A percentile compares a stretch with the other conserved stretches of the same genome.
These are phyloP conservation scores for Oegoconia quadripuncta DNA, from an alignment of 2,888 invertebrate species.

Conservation along the genomic window DNA sequence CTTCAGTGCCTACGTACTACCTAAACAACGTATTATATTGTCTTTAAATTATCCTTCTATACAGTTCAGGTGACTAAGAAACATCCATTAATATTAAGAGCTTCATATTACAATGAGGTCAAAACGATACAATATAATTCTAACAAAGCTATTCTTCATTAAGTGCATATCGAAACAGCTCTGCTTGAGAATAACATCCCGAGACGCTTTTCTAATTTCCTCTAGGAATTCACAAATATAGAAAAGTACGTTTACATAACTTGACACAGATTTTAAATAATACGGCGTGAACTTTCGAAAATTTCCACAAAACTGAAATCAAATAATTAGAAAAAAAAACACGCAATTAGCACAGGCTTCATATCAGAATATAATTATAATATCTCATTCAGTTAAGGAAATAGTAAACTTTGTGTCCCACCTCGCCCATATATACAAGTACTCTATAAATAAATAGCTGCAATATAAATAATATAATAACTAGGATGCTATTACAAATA, in stretches of 20 bases:
- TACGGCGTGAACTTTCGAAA: constrained; percentile 12
- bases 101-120: constrained; percentile 23
- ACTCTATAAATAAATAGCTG: constrained; percentile 6
- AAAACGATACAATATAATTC: constrained; percentile 10
- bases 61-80: constrained; percentile 58
- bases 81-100: constrained; percentile 41
- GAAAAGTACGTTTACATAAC: constrained; percentile 42
- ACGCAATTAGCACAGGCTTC: no score
- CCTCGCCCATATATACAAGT: no score
- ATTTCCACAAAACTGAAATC: no score
- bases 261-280: constrained; percentile 18
- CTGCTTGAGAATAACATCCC: not conserved
- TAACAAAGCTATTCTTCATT: constrained; percentile 21
- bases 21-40: constrained; percentile 75
- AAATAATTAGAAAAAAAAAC: no score
- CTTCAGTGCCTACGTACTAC: constrained; percentile 75
- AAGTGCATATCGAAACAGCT: constrained; percentile 7
- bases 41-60: constrained; percentile 66
- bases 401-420: no score
- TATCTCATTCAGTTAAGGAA: no score
- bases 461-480: not conserved
- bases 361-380: no score
- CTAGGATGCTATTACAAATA: not conserved
- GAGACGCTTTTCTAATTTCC: constrained; percentile 13
- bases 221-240: constrained; percentile 51